Evolutionary conservation across 2,113 vertebrate species (phyloP).

Genomic region (Myotis brandtii): DNA sequence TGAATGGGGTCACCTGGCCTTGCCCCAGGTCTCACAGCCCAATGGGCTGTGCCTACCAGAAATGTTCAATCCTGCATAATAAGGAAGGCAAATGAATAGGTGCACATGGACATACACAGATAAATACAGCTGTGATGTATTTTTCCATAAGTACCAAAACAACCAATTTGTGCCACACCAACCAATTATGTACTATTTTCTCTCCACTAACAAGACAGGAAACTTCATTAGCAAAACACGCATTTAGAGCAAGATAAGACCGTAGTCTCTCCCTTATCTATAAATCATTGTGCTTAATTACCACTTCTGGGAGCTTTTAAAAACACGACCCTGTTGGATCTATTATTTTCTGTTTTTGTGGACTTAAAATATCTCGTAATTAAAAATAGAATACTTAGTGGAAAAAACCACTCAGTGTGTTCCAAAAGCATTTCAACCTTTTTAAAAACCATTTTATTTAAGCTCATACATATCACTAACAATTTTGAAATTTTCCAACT

Average conservation of each 20-base stretch:
- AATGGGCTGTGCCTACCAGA: not conserved
- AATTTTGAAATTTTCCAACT: constrained; percentile 20
- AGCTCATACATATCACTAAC: not conserved
- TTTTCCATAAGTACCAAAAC: constrained; percentile 31
- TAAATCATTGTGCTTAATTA: constrained; percentile 33
- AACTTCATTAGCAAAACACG: constrained; percentile 25
- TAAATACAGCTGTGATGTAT: not conserved
- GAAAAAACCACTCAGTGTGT: not conserved
- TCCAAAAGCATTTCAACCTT: not conserved
- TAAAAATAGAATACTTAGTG: constrained; percentile 35
- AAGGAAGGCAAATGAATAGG: not conserved
- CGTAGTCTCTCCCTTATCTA: constrained; percentile 1
- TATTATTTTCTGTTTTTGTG: not conserved
- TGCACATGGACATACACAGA: not conserved
- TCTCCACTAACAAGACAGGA: constrained; percentile 8
- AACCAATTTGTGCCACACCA: not conserved
- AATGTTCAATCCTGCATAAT: not conserved
- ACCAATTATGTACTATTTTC: constrained; percentile 56
- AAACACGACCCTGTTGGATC: not conserved
- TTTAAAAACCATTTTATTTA: not conserved
- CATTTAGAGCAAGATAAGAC: constrained; percentile 37
- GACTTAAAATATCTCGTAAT: constrained; percentile 13
- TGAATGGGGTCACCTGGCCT: not conserved
- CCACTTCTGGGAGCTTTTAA: not conserved
- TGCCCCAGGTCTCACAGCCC: not conserved